These are phyloP conservation scores for Semibalanus balanoides DNA, from an alignment of 1,140 invertebrate genomes.

Conservation along the genomic window DNA sequence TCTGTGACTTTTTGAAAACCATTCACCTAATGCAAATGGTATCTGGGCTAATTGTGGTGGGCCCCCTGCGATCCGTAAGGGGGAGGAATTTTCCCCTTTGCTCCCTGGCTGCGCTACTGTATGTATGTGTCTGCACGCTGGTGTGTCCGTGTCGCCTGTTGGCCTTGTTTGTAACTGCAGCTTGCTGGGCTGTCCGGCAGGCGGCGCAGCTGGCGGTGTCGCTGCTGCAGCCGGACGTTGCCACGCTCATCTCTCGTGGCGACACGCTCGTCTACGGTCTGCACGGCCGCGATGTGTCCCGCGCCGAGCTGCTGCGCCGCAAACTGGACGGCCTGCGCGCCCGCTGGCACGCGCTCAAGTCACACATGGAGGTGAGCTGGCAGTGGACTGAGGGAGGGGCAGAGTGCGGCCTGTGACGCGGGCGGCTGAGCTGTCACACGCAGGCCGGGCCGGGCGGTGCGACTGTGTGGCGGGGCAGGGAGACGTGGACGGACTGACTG, in stretches of 20 bases:
- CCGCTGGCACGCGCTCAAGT: background rate
- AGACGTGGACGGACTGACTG: too few species aligned
- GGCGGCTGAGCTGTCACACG: too few species aligned
- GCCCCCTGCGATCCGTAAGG: too few species aligned
- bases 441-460: too few species aligned
- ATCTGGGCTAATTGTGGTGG: too few species aligned
- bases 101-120: too few species aligned
- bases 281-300: constrained; percentile 36
- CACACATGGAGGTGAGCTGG: background rate
- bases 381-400: too few species aligned
- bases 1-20: too few species aligned
- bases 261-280: constrained; percentile 54
- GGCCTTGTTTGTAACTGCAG: background rate
- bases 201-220: constrained; percentile 37
- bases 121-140: background rate
- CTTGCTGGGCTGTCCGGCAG: background rate
- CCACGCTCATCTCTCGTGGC: constrained; percentile 58
- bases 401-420: too few species aligned
- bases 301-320: constrained; percentile 39
- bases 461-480: too few species aligned
- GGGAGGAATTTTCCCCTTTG: too few species aligned
- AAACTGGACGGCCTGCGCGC: background rate
- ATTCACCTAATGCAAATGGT: too few species aligned
- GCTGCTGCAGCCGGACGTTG: constrained; percentile 56
- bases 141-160: background rate